Evolutionary conservation across 2,888 invertebrate species (phyloP).

Genomic region (Euspilapteryx auroguttella): DNA sequence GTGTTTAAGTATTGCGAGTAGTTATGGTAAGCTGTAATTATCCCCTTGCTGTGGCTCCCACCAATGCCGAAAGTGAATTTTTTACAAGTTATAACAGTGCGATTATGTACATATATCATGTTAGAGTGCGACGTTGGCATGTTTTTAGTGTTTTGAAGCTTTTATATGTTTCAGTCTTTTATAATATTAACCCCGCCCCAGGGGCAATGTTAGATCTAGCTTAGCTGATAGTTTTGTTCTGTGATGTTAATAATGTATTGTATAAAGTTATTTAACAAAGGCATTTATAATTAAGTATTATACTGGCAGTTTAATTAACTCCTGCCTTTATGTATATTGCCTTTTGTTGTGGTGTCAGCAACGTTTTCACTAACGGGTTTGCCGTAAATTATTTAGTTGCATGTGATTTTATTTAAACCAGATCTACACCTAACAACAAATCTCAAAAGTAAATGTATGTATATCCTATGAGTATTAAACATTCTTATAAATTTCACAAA

Average conservation of each 20-base stretch:
- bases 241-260: conserved; percentile 38
- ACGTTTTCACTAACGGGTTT: conserved; percentile 1
- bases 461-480: no score
- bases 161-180: conserved; percentile 4
- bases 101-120: conserved; percentile 10
- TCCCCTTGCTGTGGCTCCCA: no score
- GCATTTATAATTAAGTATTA: conserved; percentile 25
- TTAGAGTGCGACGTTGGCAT: conserved; percentile 4
- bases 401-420: no score
- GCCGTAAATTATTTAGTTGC: no score
- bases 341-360: no score
- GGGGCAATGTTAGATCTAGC: conserved; percentile 12
- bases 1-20: conserved; percentile 4
- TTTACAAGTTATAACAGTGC: no score
- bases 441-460: no score
- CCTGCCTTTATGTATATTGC: conserved; percentile 8
- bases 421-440: no score
- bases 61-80: no score
- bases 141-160: conserved; percentile 3
- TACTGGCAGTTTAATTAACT: conserved; percentile 8
- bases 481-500: no score
- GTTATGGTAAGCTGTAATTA: no score
- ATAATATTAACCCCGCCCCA: conserved; percentile 1
- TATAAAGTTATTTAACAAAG: conserved; percentile 24
- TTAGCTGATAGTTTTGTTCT: conserved; percentile 41